Conservation (phyloP, 2,797 vertebrate species). For the Trichosurus vulpecula region DNA sequence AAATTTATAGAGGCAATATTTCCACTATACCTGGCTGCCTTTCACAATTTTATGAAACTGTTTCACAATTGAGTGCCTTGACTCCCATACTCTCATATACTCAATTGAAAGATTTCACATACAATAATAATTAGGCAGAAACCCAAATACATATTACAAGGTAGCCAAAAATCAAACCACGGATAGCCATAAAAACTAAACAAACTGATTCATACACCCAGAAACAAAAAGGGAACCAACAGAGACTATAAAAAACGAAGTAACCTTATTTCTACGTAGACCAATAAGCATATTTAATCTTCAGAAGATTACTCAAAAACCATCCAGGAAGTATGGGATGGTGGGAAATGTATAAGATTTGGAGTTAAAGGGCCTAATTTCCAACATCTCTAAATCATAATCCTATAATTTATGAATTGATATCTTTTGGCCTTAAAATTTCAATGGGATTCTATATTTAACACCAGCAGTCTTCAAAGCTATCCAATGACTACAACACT, state of each 20-base stretch:
- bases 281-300: not conserved
- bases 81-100: not conserved
- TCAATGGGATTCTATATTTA: not conserved
- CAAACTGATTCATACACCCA: not conserved
- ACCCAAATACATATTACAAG: not conserved
- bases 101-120: not conserved
- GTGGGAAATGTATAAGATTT: not conserved
- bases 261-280: not conserved
- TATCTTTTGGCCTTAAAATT: not conserved
- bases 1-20: not conserved
- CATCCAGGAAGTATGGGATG: not conserved
- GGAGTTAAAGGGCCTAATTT: not conserved
- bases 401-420: not conserved
- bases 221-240: not conserved
- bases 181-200: not conserved
- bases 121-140: not conserved
- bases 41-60: not conserved
- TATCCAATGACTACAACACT: not conserved
- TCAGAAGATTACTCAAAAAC: no score
- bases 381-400: not conserved
- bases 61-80: not conserved
- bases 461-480: not conserved
- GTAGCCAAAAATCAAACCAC: not conserved
- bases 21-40: not conserved
- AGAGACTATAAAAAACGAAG: not conserved